phyloP scores from a whole-genome alignment of 2,888 invertebrate genomes.

The Tenthredo mesomela region DNA sequence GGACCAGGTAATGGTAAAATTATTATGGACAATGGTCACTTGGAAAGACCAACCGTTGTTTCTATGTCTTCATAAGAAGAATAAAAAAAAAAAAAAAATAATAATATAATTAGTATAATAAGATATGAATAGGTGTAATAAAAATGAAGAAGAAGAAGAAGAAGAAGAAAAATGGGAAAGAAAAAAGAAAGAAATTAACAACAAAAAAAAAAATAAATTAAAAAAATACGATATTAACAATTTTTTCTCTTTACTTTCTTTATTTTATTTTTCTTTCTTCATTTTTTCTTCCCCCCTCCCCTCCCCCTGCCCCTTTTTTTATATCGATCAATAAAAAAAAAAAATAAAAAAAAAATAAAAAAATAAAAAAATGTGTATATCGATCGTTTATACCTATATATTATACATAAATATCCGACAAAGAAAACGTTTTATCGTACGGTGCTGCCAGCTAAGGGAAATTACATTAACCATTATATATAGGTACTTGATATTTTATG shows the following conservation, averaged over 20 bases:
- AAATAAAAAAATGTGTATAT: background rate
- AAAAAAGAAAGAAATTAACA: background rate
- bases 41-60: conserved; percentile 80
- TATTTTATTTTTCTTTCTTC: conserved; percentile 4
- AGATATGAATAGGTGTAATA: no score
- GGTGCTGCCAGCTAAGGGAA: conserved; percentile 54
- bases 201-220: background rate
- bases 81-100: background rate
- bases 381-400: background rate
- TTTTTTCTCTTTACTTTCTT: conserved; percentile 20
- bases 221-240: background rate
- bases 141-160: background rate
- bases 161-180: background rate
- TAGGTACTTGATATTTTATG: background rate
- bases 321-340: background rate
- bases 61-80: conserved; percentile 75
- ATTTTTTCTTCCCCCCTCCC: background rate
- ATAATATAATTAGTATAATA: no score
- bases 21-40: conserved; percentile 75
- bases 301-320: background rate
- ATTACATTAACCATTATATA: conserved; percentile 44
- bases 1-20: conserved; percentile 63
- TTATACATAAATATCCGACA: background rate
- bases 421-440: background rate
- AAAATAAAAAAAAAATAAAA: no score